phyloP scores from a whole-genome alignment of 2,113 vertebrate species.

The Anoplopoma fimbria region DNA sequence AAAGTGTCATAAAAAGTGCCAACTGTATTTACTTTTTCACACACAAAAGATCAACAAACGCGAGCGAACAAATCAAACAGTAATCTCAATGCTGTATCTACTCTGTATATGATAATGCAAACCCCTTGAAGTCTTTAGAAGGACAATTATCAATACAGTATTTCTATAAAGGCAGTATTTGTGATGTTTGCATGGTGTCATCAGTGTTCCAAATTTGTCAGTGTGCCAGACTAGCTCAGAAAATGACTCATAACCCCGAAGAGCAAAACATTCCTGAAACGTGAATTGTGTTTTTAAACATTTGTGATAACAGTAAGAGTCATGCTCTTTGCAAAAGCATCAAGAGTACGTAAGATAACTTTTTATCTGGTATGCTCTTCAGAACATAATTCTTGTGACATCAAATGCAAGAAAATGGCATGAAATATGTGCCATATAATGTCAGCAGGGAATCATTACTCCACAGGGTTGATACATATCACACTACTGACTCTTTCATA shows the following conservation, averaged over 20 bases:
- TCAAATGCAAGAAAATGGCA: background rate
- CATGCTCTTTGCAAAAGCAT: background rate
- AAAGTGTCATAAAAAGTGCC: conserved; percentile 11
- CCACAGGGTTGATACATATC: background rate
- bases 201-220: background rate
- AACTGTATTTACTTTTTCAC: conserved; percentile 29
- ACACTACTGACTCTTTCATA: conserved; percentile 24
- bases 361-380: background rate
- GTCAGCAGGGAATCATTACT: background rate
- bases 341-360: background rate
- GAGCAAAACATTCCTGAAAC: background rate
- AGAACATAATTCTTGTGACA: background rate
- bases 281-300: conserved; percentile 3
- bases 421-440: background rate
- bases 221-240: background rate
- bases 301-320: background rate
- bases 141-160: background rate
- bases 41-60: conserved; percentile 36
- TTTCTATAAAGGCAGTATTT: background rate
- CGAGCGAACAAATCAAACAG: background rate
- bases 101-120: background rate
- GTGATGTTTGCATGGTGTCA: background rate
- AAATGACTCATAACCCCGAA: conserved; percentile 2
- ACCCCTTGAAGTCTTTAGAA: background rate
- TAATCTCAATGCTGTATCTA: background rate